Evolutionary conservation across 2,797 vertebrate species (phyloP).

Genomic region (Echeneis naucrates): DNA sequence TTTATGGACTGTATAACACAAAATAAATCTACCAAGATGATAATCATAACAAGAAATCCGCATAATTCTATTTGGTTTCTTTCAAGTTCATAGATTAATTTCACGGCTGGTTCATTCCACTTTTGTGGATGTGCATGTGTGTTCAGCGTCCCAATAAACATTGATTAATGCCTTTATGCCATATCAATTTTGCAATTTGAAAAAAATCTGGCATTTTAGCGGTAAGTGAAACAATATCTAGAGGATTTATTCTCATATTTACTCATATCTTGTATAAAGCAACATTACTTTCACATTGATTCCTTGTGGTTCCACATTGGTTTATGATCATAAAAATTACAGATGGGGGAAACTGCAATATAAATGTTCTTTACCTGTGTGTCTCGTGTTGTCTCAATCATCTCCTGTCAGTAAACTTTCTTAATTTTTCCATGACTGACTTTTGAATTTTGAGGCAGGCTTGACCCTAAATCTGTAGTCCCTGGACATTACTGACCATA

Average conservation of each 20-base stretch:
- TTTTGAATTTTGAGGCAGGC: not conserved
- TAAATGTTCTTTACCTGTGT: not conserved
- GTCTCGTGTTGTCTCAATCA: not conserved
- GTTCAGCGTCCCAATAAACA: slow-evolving; percentile 1
- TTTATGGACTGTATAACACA: too few species aligned
- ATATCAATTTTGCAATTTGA: slow-evolving; percentile 11
- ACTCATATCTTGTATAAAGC: not conserved
- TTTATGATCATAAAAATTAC: too few species aligned
- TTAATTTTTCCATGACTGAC: slow-evolving; percentile 5
- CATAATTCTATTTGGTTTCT: not conserved
- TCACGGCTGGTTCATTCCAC: not conserved
- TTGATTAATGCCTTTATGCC: slow-evolving; percentile 4
- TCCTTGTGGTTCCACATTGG: not conserved
- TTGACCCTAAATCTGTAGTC: slow-evolving; percentile 43
- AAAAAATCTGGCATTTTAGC: not conserved
- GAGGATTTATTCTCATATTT: not conserved
- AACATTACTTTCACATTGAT: not conserved
- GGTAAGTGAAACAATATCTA: not conserved
- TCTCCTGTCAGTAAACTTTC: not conserved
- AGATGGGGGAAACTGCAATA: not conserved
- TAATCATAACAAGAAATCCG: not conserved
- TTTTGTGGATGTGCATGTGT: not conserved
- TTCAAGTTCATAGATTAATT: not conserved
- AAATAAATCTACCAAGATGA: not conserved
- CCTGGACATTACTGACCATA: slow-evolving; percentile 58